Evolutionary conservation across 2,797 vertebrate species (phyloP), one percentile per base, ranked within the genome.

Genomic region (Alca torda): DNA sequence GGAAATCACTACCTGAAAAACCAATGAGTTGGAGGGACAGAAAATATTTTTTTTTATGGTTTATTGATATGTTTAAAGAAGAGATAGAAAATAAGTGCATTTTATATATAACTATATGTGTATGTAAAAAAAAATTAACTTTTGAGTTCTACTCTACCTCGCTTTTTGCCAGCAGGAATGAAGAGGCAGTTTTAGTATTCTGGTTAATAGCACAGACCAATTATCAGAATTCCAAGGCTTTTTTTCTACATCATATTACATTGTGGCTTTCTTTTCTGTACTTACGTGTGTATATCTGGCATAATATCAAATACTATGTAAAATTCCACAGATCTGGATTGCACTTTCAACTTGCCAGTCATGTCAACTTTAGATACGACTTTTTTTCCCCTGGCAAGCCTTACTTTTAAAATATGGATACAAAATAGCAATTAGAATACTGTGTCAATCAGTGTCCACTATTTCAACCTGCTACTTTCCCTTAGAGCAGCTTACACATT

Each of bases 401-500:
- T 43, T 26, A 5, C 20, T 65, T 68, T 95, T 53, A 86, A 94
- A 89, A 95, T 93, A 88, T 33, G 25, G 72, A 83, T 75, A 72
- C 77, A 89, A 95, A 92, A 79, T n/a, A 93, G 6, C 33, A 68
- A 82, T 92, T 85, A 87, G 43, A 90, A 26, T 39, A 20, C 26
- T 45, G 26, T 90, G 77, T 88, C 76, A 91, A 35, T 79, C 86
- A 56, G 73, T 69, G 72, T 83, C 95, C 91, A 70, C 57, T 69
- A 50, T 68, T 95, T 75, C 90, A 90, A 96, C 93, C 90, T 97
- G 93, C 59, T 95, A 56, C 67, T 68, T 85, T 95, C 69, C 61
- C 59, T 95, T 78, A 96, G 37, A 97, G 77, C 65, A 94, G 82
- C 87, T 94, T 96, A 92, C 39, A 82, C 90, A 94, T 78, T 92